Conservation (phyloP, 2,797 vertebrate genomes). For the Schizopygopsis pylzovi region DNA sequence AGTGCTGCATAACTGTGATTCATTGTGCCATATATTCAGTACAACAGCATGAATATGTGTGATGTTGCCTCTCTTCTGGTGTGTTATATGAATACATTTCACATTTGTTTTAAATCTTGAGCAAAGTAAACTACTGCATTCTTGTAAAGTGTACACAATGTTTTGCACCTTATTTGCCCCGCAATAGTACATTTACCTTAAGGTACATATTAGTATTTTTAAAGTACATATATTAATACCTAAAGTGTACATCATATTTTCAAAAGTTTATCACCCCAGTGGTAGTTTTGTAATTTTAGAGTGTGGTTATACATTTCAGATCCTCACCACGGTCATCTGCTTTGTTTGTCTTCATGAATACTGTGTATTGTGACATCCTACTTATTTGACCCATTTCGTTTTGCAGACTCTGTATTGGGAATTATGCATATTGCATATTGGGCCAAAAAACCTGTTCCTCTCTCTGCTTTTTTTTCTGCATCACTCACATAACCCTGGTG, state of each 20-base stretch:
- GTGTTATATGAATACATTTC: neutral
- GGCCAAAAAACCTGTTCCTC: neutral
- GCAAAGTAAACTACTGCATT: neutral
- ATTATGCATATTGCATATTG: neutral
- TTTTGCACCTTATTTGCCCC: neutral
- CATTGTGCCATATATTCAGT: neutral
- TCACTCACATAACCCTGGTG: neutral
- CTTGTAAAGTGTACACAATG: neutral
- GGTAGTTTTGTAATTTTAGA: neutral
- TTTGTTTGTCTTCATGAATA: neutral
- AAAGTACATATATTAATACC: neutral
- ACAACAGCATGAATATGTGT: neutral
- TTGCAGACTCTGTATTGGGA: neutral
- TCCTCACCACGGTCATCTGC: neutral
- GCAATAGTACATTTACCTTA: neutral
- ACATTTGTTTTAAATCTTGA: neutral
- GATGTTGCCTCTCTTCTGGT: neutral
- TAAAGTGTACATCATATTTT: neutral
- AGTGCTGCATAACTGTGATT: neutral
- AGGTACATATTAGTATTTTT: neutral
- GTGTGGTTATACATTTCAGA: neutral
- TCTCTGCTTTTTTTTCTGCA: neutral
- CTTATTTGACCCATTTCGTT: neutral
- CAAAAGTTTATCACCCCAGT: neutral
- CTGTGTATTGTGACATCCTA: neutral